These are phyloP conservation scores for Mesochorus sp. DNA, from an alignment of 2,888 invertebrate species.

Conservation along the genomic window DNA sequence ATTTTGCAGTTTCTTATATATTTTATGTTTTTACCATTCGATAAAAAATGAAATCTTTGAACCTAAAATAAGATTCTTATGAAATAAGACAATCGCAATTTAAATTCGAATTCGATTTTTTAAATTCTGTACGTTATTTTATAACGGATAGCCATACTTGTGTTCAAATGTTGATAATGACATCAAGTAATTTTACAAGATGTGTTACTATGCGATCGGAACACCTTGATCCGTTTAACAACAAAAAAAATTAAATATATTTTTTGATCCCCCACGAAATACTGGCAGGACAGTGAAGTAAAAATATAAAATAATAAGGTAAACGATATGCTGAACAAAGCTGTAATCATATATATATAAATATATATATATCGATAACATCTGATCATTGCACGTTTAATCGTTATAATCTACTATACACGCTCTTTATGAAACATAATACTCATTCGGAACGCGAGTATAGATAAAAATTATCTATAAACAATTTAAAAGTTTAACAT, in stretches of 20 bases:
- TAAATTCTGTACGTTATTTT: no score
- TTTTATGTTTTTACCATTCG: no score
- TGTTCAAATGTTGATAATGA: not conserved
- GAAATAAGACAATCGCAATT: no score
- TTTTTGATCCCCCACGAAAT: constrained; percentile 48
- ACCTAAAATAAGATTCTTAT: no score
- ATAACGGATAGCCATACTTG: no score
- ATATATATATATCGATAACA: constrained; percentile 33
- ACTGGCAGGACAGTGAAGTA: constrained; percentile 42
- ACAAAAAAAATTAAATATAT: not conserved
- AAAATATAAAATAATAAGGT: constrained; percentile 41
- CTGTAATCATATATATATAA: constrained; percentile 46
- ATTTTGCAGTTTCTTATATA: no score
- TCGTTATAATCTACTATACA: constrained; percentile 24
- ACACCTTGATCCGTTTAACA: constrained; percentile 4
- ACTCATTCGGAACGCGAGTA: not conserved
- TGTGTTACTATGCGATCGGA: not conserved
- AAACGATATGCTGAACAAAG: constrained; percentile 34
- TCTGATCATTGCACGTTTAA: constrained; percentile 29
- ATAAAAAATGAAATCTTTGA: no score
- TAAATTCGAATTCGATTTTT: no score
- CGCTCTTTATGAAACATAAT: constrained; percentile 1
- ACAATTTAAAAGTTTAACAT: not conserved
- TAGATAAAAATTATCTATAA: not conserved
- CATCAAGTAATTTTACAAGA: not conserved